Evolutionary conservation across 2,888 invertebrate species (phyloP).

Genomic region (Nesidiocoris tenuis): DNA sequence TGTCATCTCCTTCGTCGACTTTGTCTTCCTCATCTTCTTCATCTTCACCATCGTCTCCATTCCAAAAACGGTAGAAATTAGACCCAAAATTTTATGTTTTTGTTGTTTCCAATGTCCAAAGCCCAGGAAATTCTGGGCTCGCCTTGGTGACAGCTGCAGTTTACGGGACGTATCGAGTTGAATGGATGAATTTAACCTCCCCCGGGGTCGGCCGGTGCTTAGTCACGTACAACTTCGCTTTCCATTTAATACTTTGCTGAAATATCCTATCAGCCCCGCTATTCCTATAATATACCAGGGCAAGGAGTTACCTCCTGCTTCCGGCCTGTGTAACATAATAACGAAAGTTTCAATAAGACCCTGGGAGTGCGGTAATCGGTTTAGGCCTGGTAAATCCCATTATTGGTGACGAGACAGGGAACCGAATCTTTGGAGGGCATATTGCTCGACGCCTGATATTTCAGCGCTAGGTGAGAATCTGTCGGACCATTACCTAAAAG

Average conservation of each 20-base stretch:
- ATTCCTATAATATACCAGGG: not conserved
- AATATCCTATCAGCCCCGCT: slow-evolving; percentile 26
- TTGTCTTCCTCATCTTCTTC: too few relatives aligned
- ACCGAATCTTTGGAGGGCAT: slow-evolving; percentile 14
- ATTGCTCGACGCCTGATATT: slow-evolving; percentile 10
- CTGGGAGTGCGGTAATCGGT: slow-evolving; percentile 18
- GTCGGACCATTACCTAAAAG: too few relatives aligned
- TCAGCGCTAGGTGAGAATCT: too few relatives aligned
- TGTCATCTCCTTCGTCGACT: too few relatives aligned
- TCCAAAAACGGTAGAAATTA: too few relatives aligned
- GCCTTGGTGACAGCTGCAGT: not conserved
- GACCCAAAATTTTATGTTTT: too few relatives aligned
- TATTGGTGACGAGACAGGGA: slow-evolving; percentile 20
- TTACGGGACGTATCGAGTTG: not conserved
- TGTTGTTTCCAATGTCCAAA: too few relatives aligned
- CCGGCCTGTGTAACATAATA: slow-evolving; percentile 12
- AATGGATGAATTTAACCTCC: not conserved
- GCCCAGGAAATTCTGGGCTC: too few relatives aligned
- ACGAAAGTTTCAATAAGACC: slow-evolving; percentile 36
- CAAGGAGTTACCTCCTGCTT: not conserved
- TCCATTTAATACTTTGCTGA: slow-evolving; percentile 23
- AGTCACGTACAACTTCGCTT: slow-evolving; percentile 24
- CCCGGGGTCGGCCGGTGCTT: slow-evolving; percentile 4
- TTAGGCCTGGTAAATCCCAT: slow-evolving; percentile 29
- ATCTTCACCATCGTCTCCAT: too few relatives aligned